phyloP scores from a whole-genome alignment of 2,797 vertebrate genomes.

The Alcedo atthis region DNA sequence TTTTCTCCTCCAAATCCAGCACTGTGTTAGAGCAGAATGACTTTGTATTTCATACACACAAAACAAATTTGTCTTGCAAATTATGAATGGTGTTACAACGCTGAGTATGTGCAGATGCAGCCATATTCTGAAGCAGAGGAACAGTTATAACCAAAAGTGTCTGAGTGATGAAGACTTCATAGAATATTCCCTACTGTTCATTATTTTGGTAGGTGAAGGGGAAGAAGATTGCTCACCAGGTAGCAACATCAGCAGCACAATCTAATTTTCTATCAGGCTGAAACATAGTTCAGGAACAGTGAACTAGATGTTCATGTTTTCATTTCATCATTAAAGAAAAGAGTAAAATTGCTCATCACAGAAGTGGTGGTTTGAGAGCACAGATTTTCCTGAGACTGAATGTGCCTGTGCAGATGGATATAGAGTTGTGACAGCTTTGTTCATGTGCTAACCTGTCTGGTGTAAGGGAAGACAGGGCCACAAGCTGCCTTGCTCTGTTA shows the following conservation, averaged over 20 bases:
- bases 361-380: not conserved
- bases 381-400: not conserved
- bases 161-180: not conserved
- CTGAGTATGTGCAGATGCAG: not conserved
- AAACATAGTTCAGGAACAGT: not conserved
- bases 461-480: fast-evolving
- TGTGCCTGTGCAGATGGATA: fast-evolving
- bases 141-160: not conserved
- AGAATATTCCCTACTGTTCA: not conserved
- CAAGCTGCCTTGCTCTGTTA: not conserved
- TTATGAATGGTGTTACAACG: not conserved
- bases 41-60: not conserved
- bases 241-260: not conserved
- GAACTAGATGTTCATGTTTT: slow-evolving; percentile 6
- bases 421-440: fast-evolving
- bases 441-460: not conserved
- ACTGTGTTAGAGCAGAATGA: not conserved
- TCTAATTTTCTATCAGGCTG: not conserved
- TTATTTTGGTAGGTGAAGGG: not conserved
- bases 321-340: not conserved
- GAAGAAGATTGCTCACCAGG: not conserved
- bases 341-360: not conserved
- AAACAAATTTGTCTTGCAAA: not conserved
- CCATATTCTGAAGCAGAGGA: not conserved
- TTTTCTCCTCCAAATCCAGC: not conserved